These are phyloP conservation scores for Vultur gryphus DNA, from an alignment of 2,797 vertebrate genomes.

Conservation along the genomic window DNA sequence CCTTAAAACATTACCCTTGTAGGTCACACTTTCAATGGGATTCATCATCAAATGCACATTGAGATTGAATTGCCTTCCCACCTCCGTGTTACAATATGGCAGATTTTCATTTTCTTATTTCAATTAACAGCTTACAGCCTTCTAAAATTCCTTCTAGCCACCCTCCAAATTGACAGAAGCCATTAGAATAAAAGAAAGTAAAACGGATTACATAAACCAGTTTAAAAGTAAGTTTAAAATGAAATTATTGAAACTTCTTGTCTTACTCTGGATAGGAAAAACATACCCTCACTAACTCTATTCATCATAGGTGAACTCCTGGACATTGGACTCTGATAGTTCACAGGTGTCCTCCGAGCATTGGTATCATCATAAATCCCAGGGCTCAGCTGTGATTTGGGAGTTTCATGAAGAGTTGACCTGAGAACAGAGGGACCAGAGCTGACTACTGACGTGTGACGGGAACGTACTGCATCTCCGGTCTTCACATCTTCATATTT, in stretches of 20 bases:
- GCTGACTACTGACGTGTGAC: conserved; percentile 94
- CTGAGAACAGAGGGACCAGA: conserved; percentile 92
- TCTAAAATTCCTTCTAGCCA: neutral
- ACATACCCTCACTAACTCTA: conserved; percentile 85
- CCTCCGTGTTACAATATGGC: neutral
- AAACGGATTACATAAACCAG: neutral
- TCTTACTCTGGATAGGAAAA: neutral
- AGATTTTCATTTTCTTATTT: neutral
- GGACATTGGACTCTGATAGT: conserved; percentile 87
- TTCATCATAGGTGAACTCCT: conserved; percentile 93
- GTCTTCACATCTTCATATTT: conserved; percentile 92
- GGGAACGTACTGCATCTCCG: conserved; percentile 78
- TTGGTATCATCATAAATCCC: conserved; percentile 93
- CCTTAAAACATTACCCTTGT: neutral
- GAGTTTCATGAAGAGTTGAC: conserved; percentile 89
- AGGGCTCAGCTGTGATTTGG: conserved; percentile 93
- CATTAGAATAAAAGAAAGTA: neutral
- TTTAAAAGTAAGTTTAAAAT: neutral
- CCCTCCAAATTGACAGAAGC: neutral
- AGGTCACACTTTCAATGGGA: neutral
- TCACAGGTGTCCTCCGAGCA: conserved; percentile 91
- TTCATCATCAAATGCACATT: neutral
- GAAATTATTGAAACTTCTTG: neutral
- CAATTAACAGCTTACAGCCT: neutral
- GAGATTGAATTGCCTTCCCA: neutral